Percentiles rank a stretch among this genome's conserved stretches.
Evolutionary conservation across 2,888 invertebrate species (phyloP).

Genomic region (Ophion costatus): DNA sequence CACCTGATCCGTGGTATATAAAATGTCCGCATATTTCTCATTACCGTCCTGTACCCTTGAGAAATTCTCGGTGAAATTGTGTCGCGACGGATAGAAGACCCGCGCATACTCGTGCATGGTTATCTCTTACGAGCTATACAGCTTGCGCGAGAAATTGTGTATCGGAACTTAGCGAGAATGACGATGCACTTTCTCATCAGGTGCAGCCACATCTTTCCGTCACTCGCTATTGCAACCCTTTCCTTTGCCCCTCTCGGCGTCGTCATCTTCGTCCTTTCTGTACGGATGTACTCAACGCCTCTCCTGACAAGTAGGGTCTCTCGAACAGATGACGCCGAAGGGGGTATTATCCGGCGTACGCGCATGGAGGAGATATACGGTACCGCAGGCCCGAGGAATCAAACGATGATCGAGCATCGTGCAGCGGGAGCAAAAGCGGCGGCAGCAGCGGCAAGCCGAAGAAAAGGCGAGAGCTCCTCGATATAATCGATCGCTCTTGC

Average conservation of each 20-base stretch:
- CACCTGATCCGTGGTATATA: conserved; percentile 1
- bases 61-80: conserved; percentile 52
- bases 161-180: conserved; percentile 64
- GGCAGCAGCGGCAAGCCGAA: conserved; percentile 11
- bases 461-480: conserved; percentile 45
- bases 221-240: conserved; percentile 22
- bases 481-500: conserved; percentile 59
- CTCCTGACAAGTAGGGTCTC: conserved; percentile 59
- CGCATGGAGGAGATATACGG: neutral
- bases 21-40: conserved; percentile 43
- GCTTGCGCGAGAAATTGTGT: conserved; percentile 13
- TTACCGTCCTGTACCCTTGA: conserved; percentile 20
- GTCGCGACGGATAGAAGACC: conserved; percentile 14
- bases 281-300: conserved; percentile 55
- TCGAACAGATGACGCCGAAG: conserved; percentile 61
- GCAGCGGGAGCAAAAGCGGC: neutral
- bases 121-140: conserved; percentile 2
- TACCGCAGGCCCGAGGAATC: conserved; percentile 48
- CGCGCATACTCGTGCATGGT: neutral
- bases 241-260: conserved; percentile 28
- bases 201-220: conserved; percentile 5
- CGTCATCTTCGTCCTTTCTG: conserved; percentile 25
- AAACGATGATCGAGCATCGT: conserved; percentile 53
- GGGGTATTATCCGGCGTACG: conserved; percentile 41
- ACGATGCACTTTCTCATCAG: conserved; percentile 60